Conservation (phyloP, 2,113 vertebrate species). For the Typhlomys cinereus region DNA sequence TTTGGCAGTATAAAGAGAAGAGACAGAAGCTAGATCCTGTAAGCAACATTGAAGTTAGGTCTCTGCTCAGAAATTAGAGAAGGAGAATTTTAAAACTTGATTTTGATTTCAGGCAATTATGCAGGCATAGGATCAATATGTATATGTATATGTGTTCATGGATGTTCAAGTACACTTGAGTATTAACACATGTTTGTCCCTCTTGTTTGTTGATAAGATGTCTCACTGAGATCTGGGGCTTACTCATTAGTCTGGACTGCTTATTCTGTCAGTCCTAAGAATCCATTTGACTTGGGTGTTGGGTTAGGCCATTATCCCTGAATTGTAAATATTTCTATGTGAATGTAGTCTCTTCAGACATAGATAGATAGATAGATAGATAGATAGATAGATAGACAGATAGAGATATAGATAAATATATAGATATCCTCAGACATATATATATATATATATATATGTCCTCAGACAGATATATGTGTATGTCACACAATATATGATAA, state of each 20-base stretch:
- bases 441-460: no score
- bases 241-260: not conserved
- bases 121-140: not conserved
- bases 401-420: no score
- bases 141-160: no score
- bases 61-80: not conserved
- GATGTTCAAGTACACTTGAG: not conserved
- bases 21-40: not conserved
- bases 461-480: no score
- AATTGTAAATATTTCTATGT: no score
- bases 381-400: no score
- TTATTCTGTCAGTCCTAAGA: not conserved
- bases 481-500: no score
- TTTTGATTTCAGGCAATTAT: not conserved
- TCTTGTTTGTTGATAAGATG: not conserved
- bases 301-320: no score
- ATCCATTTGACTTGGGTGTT: no score
- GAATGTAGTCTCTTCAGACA: no score
- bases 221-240: not conserved
- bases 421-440: no score
- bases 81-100: not conserved
- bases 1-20: not conserved
- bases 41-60: accelerated
- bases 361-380: no score
- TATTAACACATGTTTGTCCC: not conserved